Conservation (phyloP, 1,140 invertebrate genomes). For the Sipha flava region DNA sequence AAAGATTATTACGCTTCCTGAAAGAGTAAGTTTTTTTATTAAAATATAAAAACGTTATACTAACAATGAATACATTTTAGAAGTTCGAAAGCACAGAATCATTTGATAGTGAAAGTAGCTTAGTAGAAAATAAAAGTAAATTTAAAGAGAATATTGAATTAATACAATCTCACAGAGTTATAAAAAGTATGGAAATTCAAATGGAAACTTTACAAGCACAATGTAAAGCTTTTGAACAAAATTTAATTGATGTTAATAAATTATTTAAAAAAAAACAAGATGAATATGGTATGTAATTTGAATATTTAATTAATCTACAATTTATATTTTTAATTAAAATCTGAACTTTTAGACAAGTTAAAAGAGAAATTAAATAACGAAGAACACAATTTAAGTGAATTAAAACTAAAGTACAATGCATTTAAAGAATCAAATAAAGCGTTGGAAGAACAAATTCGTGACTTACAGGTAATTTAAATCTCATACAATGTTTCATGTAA, state of each 20-base stretch:
- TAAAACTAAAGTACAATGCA: background rate
- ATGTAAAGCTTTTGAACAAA: constrained; percentile 3
- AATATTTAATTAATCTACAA: background rate
- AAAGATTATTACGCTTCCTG: constrained; percentile 1
- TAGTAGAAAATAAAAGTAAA: constrained; percentile 25
- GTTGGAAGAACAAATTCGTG: constrained; percentile 28
- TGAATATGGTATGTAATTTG: background rate
- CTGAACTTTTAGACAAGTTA: background rate
- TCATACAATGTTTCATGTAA: background rate
- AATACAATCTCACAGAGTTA: constrained; percentile 22
- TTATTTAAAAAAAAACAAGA: background rate
- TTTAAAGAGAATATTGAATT: constrained; percentile 24
- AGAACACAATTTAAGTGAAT: background rate
- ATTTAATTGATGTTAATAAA: background rate
- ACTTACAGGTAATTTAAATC: constrained; percentile 16
- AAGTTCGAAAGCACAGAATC: constrained; percentile 27
- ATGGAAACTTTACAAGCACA: constrained; percentile 17
- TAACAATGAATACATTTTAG: background rate
- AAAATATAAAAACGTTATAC: background rate
- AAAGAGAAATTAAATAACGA: background rate
- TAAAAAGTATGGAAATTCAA: constrained; percentile 18
- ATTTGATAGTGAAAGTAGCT: constrained; percentile 15
- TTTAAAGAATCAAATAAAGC: constrained; percentile 17
- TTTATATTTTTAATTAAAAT: background rate
- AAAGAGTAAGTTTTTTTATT: background rate